Evolutionary conservation across 64 coral and sea anemone genomes (phyloP), one percentile per base, ranked within the genome.

Genomic region (Pachyseris speciosa): DNA sequence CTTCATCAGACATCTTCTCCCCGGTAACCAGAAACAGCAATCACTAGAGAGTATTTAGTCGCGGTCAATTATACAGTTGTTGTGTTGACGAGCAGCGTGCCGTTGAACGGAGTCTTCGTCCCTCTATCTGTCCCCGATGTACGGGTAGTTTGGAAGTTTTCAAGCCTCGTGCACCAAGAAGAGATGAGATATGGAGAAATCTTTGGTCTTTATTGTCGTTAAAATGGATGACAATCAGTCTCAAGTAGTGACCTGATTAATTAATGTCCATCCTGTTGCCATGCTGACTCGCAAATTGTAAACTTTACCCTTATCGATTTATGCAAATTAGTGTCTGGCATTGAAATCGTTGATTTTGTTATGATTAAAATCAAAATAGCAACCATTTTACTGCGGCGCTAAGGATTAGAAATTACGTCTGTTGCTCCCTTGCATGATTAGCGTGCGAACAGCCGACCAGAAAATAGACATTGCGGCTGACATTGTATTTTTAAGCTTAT

Each of bases 1-100:
- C 78, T 34, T 33, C 78, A 32, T 91, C 89, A 44, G 89, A 69
- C 89, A 91, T 91, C 41, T 83, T 71, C 37, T 34, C 43, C 26
- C 9, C 43, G 69, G 37, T 0, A 27, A 74, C 49, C 49, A 37
- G 52, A 10, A 19, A 36, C 53, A 39, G 44, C 29, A 51, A 52
- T 17, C 33, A 2, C 3, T 20, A 17, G 25, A 37, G 33, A 11
- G 19, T 0, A 20, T 55, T 55, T 4, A 70, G 0, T 40, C 15
- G 17, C 33, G 67, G 67, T 39, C 16, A 36, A 61, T n/a, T n/a
- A n/a, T n/a, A 45, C 43, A 45, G 43, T 45, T 6, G 4, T 45
- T 45, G 43, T 45, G 43, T 24, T 20, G 52, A 13, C 3, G 52
- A 61, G 1, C 12, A 24, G 58, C n/a, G 58, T 61, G 58, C n/a